A percentile compares a stretch with the other conserved stretches of the same genome.
Conservation (phyloP, 1,140 invertebrate species). For the Halictus rubicundus region DNA sequence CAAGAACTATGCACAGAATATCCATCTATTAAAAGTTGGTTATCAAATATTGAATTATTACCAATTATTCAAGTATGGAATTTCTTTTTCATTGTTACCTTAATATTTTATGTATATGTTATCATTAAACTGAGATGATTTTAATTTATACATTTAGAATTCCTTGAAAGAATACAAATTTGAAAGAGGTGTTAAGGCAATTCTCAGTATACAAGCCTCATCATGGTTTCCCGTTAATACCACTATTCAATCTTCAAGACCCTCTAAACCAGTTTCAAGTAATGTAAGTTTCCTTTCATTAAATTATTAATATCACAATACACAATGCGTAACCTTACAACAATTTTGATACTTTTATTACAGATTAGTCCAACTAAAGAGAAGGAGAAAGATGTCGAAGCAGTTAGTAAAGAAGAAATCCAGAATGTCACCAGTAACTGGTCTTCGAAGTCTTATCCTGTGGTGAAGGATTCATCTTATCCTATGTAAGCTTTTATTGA, state of each 20-base stretch:
- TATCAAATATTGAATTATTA: slow-evolving; percentile 79
- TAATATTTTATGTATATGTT: slow-evolving; percentile 20
- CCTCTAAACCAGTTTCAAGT: slow-evolving; percentile 43
- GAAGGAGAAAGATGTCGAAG: slow-evolving; percentile 72
- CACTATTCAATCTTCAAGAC: slow-evolving; percentile 71
- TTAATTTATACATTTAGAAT: slow-evolving; percentile 59
- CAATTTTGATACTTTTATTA: slow-evolving; percentile 10
- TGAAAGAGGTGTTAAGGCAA: slow-evolving; percentile 69
- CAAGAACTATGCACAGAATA: slow-evolving; percentile 79
- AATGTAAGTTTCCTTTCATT: slow-evolving; percentile 49
- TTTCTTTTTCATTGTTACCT: neutral
- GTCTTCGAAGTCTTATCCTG: slow-evolving; percentile 60
- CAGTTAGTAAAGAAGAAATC: slow-evolving; percentile 71
- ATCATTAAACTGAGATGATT: slow-evolving; percentile 30
- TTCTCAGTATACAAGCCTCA: slow-evolving; percentile 67
- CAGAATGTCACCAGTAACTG: slow-evolving; percentile 68
- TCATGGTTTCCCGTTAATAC: slow-evolving; percentile 76
- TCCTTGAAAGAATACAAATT: slow-evolving; percentile 69
- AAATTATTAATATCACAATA: neutral
- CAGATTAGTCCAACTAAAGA: slow-evolving; percentile 64
- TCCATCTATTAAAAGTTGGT: slow-evolving; percentile 79
- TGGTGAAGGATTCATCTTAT: slow-evolving; percentile 63
- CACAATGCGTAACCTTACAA: slow-evolving; percentile 22
- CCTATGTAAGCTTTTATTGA: slow-evolving; percentile 67
- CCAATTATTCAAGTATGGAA: slow-evolving; percentile 80